Evolutionary conservation across 2,888 invertebrate genomes (phyloP).

Genomic region (Periphyllus acericola): DNA sequence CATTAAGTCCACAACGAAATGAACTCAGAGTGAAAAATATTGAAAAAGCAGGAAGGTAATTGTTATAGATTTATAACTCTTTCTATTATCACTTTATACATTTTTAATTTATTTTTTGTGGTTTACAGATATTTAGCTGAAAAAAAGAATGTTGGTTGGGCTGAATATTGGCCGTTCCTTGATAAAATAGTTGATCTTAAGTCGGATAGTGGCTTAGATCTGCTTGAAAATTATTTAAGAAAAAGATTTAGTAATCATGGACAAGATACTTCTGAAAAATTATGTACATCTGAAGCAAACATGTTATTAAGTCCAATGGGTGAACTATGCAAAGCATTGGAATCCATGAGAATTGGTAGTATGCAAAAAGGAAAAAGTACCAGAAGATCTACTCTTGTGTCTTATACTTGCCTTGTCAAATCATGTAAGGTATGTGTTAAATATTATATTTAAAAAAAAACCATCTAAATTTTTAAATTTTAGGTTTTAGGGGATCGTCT

Average conservation of each 20-base stretch:
- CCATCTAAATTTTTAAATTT: not conserved
- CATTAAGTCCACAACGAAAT: constrained; percentile 22
- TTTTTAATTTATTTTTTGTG: constrained; percentile 48
- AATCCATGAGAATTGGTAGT: constrained; percentile 66
- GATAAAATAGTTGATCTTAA: constrained; percentile 83
- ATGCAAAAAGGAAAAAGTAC: not conserved
- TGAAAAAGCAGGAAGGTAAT: constrained; percentile 81
- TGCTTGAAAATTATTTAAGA: constrained; percentile 80
- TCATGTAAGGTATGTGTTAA: constrained; percentile 45
- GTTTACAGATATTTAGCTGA: constrained; percentile 75
- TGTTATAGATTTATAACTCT: constrained; percentile 10
- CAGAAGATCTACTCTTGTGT: constrained; percentile 37
- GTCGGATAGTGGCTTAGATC: constrained; percentile 76
- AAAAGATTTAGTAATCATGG: constrained; percentile 70
- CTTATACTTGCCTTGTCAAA: constrained; percentile 50
- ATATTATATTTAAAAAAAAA: not conserved
- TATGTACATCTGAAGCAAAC: not conserved
- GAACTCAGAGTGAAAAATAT: constrained; percentile 77
- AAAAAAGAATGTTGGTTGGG: constrained; percentile 82
- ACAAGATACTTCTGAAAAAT: constrained; percentile 65
- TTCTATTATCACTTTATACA: constrained; percentile 33
- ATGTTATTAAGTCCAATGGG: constrained; percentile 70
- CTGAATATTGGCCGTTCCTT: constrained; percentile 93
- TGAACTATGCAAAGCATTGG: constrained; percentile 73
- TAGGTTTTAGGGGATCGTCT: constrained; percentile 54